Percentiles rank a stretch among this genome's conserved stretches.
Conservation (phyloP, 2,888 invertebrate species). For the Pristionchus mayeri region DNA sequence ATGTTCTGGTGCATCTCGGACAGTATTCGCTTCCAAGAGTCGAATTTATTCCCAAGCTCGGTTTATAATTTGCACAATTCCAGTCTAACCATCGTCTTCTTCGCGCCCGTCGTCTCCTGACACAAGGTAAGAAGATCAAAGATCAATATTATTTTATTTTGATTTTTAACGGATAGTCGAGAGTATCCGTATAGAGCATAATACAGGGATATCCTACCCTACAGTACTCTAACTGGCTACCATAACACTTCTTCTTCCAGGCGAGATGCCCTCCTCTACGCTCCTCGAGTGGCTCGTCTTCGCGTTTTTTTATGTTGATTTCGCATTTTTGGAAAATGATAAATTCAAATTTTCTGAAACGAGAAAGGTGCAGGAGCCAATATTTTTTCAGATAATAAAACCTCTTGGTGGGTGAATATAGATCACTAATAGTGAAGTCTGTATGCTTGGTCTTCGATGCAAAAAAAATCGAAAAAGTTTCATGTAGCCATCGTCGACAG, state of each 20-base stretch:
- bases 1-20: too few relatives aligned
- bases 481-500: too few relatives aligned
- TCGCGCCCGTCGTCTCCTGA: conserved; percentile 56
- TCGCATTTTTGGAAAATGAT: too few relatives aligned
- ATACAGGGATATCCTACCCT: too few relatives aligned
- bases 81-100: conserved; percentile 57
- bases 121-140: neutral
- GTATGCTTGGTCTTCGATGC: too few relatives aligned
- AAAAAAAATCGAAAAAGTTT: too few relatives aligned
- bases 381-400: neutral
- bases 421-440: too few relatives aligned
- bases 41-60: neutral
- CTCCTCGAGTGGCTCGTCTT: conserved; percentile 56
- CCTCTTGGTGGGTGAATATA: too few relatives aligned
- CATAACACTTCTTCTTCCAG: conserved; percentile 46
- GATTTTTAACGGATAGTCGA: neutral
- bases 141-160: neutral
- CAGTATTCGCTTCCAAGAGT: too few relatives aligned
- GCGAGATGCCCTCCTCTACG: conserved; percentile 56
- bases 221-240: neutral
- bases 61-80: neutral
- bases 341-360: too few relatives aligned
- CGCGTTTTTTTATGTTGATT: conserved; percentile 26
- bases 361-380: too few relatives aligned
- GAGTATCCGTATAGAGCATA: too few relatives aligned